These are phyloP conservation scores for Hycleus phaleratus DNA, from an alignment of 1,140 invertebrate species.

Conservation along the genomic window DNA sequence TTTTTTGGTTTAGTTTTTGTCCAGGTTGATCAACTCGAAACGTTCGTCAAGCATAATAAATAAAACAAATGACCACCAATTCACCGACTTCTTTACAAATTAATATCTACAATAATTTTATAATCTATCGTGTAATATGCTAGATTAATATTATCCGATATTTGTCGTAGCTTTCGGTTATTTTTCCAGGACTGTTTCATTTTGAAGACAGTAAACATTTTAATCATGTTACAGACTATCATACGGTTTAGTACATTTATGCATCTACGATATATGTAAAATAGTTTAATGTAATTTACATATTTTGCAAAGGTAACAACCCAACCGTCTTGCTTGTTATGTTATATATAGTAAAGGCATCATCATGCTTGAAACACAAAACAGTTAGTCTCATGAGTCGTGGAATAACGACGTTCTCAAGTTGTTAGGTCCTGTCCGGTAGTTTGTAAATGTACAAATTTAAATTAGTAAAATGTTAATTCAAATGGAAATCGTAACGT, in stretches of 20 bases:
- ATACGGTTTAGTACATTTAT: slow-evolving; percentile 13
- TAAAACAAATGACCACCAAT: too few relatives aligned
- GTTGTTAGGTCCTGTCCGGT: slow-evolving; percentile 10
- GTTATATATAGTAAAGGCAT: slow-evolving; percentile 5
- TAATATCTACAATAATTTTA: too few relatives aligned
- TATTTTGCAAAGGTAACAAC: slow-evolving; percentile 13
- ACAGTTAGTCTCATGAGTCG: slow-evolving; percentile 12
- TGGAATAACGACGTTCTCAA: slow-evolving; percentile 10
- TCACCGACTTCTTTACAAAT: too few relatives aligned
- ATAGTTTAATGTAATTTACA: slow-evolving; percentile 13
- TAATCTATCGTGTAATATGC: too few relatives aligned
- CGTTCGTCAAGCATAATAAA: too few relatives aligned
- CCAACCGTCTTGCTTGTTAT: background rate
- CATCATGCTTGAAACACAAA: slow-evolving; percentile 10
- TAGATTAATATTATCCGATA: too few relatives aligned
- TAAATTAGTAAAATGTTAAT: slow-evolving; percentile 6
- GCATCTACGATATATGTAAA: slow-evolving; percentile 15
- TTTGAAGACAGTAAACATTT: slow-evolving; percentile 2
- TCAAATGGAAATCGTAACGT: too few relatives aligned
- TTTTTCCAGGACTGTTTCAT: too few relatives aligned
- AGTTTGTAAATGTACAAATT: slow-evolving; percentile 11
- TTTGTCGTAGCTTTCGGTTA: too few relatives aligned
- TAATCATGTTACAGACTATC: slow-evolving; percentile 13
- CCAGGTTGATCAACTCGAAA: too few relatives aligned
- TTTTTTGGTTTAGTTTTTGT: too few relatives aligned